phyloP scores from a whole-genome alignment of 2,888 invertebrate genomes.

The Sarcophaga carnaria region DNA sequence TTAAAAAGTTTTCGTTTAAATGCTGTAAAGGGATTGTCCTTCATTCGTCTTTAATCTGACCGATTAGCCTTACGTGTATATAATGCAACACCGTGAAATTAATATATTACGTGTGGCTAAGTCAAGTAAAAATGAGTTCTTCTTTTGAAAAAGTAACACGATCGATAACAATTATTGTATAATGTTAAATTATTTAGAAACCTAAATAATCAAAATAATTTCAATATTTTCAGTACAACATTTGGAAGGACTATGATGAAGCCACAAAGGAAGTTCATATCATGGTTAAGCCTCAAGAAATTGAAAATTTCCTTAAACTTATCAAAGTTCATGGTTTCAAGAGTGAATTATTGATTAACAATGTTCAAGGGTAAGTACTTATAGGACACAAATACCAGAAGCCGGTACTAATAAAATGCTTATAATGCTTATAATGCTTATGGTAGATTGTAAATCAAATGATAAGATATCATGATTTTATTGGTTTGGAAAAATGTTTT shows the following conservation, averaged over 20 bases:
- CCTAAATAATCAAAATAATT: too few species aligned
- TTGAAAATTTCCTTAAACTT: constrained; percentile 81
- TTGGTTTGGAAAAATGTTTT: too few species aligned
- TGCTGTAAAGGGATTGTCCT: too few species aligned
- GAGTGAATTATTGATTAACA: constrained; percentile 82
- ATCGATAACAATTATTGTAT: too few species aligned
- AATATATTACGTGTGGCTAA: too few species aligned
- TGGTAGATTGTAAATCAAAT: neutral
- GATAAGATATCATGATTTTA: neutral
- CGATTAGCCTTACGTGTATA: too few species aligned
- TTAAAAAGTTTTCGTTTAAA: too few species aligned
- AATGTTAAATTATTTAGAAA: too few species aligned
- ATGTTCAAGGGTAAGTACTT: constrained; percentile 85
- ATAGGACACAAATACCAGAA: neutral
- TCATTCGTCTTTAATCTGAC: too few species aligned
- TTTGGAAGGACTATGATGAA: constrained; percentile 79
- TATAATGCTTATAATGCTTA: neutral
- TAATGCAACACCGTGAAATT: too few species aligned
- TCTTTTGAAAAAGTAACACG: too few species aligned
- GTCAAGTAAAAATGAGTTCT: too few species aligned
- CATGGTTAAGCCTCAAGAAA: constrained; percentile 85
- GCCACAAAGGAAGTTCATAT: constrained; percentile 82
- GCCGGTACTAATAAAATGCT: constrained; percentile 5
- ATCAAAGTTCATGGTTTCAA: constrained; percentile 80
- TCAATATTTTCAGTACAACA: constrained; percentile 72